Evolutionary conservation across 2,113 vertebrate species (phyloP).

Genomic region (Nymphicus hollandicus): DNA sequence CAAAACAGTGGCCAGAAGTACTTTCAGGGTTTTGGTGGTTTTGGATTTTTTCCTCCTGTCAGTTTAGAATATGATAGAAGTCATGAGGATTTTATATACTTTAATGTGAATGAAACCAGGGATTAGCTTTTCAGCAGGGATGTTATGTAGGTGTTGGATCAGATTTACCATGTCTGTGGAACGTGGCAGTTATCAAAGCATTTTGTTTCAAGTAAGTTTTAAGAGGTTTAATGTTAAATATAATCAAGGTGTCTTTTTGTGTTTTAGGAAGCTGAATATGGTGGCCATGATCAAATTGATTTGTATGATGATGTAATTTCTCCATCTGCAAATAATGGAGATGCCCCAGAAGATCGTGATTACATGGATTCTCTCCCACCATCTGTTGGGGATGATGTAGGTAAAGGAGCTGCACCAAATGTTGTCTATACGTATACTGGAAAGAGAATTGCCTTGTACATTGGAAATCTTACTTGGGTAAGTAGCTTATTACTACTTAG

Average conservation of each 20-base stretch:
- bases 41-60: rapidly evolving
- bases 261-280: constrained; percentile 93
- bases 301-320: constrained; percentile 98
- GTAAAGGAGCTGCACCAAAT: constrained; percentile 90
- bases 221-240: neutral
- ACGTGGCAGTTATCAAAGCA: neutral
- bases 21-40: neutral
- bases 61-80: neutral
- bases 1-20: neutral
- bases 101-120: neutral
- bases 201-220: neutral
- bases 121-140: neutral
- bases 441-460: constrained; percentile 95
- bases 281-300: constrained; percentile 96
- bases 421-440: constrained; percentile 95
- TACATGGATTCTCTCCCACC: constrained; percentile 93
- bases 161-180: neutral
- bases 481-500: constrained; percentile 32
- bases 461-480: constrained; percentile 98
- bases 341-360: constrained; percentile 95
- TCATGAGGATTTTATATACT: neutral
- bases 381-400: constrained; percentile 88
- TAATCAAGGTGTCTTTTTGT: constrained; percentile 54
- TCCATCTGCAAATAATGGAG: constrained; percentile 97
- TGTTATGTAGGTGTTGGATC: neutral